Evolutionary conservation across 2,113 vertebrate species (phyloP), one percentile per base, ranked within the genome.

Genomic region (Otocyon megalotis): DNA sequence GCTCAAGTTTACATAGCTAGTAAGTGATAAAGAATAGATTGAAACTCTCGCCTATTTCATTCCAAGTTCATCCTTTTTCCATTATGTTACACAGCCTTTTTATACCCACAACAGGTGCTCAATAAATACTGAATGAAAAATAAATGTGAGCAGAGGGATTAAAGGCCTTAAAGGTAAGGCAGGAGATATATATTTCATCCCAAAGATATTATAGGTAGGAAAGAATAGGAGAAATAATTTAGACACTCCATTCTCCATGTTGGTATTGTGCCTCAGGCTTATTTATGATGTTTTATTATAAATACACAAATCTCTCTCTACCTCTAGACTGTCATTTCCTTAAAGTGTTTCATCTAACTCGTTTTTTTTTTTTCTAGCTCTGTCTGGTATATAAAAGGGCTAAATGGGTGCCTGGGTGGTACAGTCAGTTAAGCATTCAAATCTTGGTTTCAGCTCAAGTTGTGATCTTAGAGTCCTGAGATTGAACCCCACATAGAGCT

Each of bases 281-380:
- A 88, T 76, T 72, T 88, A 20, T 87, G 54, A 82, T 1, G 20
- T 92, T 80, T 95, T 65, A 72, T 76, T 96, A 19, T 79, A 63
- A 87, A 63, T 62, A 62, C 69, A 89, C 19, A 32, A 15, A 48
- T 89, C 19, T 89, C 17, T 83, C 50, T 92, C 28, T 82, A 65
- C 37, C 22, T 65, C n/a, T 56, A 24, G 15, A 81, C 19, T 87
- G 28, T 16, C 56, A 90, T 60, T 77, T 84, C 87, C 84, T 48
- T 53, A 65, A n/a, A 77, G 26, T 14, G 37, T 30, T 48, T n/a
- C 58, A 63, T 88, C 28, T 65, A 48, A 81, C n/a, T 95, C 19
- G 50, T 74, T 3, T 22, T 74, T 71, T 48, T n/a, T 72, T 28
- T 43, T 43, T 7, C 43, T 82, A 63, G n/a, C n/a, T 82, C 48